Percentiles rank a stretch among this genome's conserved stretches.
These are phyloP conservation scores for Gallirallus australis DNA, from an alignment of 2,797 vertebrate genomes.

Conservation along the genomic window DNA sequence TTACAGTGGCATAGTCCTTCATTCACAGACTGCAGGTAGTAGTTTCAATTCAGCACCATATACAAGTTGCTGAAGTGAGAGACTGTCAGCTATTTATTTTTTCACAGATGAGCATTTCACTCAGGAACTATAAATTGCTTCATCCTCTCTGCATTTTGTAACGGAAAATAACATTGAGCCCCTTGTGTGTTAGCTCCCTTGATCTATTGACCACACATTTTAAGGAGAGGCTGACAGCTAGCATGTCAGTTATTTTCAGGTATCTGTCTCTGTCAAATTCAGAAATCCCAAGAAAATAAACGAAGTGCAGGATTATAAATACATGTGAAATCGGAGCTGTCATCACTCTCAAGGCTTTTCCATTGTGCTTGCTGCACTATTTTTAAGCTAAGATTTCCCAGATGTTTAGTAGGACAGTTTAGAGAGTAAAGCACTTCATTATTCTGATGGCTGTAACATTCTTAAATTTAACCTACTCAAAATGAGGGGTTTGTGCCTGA, in stretches of 20 bases:
- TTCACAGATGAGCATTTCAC: slow-evolving; percentile 40
- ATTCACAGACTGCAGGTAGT: not conserved
- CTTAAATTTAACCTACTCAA: slow-evolving; percentile 15
- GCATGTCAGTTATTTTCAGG: slow-evolving; percentile 67
- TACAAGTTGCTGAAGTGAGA: slow-evolving; percentile 50
- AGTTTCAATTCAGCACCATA: slow-evolving; percentile 1
- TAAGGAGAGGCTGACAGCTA: slow-evolving; percentile 61
- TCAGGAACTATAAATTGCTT: slow-evolving; percentile 47
- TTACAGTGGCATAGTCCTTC: not conserved
- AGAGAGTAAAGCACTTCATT: slow-evolving; percentile 23
- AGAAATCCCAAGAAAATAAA: slow-evolving; percentile 68
- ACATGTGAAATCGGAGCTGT: slow-evolving; percentile 67
- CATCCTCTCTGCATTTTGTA: slow-evolving; percentile 45
- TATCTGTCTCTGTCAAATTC: slow-evolving; percentile 67
- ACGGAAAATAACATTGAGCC: slow-evolving; percentile 3
- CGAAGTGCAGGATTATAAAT: slow-evolving; percentile 53
- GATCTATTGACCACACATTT: slow-evolving; percentile 56
- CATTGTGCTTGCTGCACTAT: slow-evolving; percentile 56
- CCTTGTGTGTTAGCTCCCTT: slow-evolving; percentile 44
- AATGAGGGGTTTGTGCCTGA: not conserved
- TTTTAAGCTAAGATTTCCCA: slow-evolving; percentile 68
- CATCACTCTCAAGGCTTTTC: slow-evolving; percentile 67
- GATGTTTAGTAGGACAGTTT: slow-evolving; percentile 61
- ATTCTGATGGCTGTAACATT: not conserved
- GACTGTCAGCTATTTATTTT: slow-evolving; percentile 53